Percentiles rank a stretch among this genome's conserved stretches.
Evolutionary conservation across 2,888 invertebrate genomes (phyloP).

Genomic region (Himalopsyche japonica): DNA sequence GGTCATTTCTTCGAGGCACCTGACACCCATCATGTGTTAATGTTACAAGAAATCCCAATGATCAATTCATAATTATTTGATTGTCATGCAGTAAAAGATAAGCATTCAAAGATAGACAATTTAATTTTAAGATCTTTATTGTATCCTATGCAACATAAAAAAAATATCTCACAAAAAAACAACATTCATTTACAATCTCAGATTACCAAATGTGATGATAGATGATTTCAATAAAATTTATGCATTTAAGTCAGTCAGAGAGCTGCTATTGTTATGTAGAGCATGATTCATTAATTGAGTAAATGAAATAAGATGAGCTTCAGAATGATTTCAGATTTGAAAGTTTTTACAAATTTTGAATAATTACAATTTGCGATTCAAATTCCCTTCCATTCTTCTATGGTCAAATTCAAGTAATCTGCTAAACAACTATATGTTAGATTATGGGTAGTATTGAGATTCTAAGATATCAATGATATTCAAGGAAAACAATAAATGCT

Average conservation of each 20-base stretch:
- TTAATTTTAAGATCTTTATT: constrained; percentile 43
- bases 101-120: neutral
- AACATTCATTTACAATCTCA: neutral
- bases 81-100: too few species aligned
- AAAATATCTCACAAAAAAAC: constrained; percentile 49
- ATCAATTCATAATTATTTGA: too few species aligned
- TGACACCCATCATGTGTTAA: too few species aligned
- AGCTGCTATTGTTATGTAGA: neutral
- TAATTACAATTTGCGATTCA: neutral
- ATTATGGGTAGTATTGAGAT: neutral
- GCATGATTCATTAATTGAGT: neutral
- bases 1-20: too few species aligned
- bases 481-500: constrained; percentile 42
- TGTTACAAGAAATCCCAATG: too few species aligned
- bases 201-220: neutral
- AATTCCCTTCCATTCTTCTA: neutral
- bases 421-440: neutral
- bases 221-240: neutral
- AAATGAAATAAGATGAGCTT: neutral
- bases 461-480: neutral
- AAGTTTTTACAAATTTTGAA: neutral
- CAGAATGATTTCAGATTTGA: neutral
- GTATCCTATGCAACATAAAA: constrained; percentile 65
- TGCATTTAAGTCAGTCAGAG: neutral
- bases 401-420: neutral